A percentile compares a stretch with the other conserved stretches of the same genome.
Evolutionary conservation across 2,797 vertebrate species (phyloP).

Genomic region (Crax fasciolata): DNA sequence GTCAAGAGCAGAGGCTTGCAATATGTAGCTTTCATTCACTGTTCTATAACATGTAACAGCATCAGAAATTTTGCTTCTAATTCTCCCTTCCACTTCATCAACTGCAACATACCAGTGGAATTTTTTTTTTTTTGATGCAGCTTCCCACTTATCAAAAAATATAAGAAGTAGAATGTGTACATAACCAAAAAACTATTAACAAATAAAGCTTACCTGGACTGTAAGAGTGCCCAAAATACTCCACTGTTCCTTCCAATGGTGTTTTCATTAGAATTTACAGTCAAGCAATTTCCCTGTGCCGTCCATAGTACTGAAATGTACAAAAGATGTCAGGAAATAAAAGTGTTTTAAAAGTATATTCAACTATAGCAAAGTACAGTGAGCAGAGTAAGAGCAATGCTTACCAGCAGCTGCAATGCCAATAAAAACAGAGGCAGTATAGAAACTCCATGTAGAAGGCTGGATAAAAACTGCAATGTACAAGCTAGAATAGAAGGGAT

Average conservation of each 20-base stretch:
- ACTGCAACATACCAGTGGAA: neutral
- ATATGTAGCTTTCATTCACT: neutral
- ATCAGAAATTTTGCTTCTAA: neutral
- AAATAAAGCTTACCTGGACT: constrained; percentile 89
- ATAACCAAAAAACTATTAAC: neutral
- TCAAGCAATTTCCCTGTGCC: constrained; percentile 94
- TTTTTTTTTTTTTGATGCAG: neutral
- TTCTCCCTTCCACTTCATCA: neutral
- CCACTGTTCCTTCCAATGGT: constrained; percentile 97
- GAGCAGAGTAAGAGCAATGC: constrained; percentile 6
- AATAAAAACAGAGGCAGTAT: constrained; percentile 94
- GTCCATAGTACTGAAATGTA: constrained; percentile 93
- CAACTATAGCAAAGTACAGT: neutral
- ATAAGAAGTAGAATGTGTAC: neutral
- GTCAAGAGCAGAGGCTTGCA: neutral
- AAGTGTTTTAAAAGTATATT: neutral
- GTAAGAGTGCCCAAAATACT: constrained; percentile 96
- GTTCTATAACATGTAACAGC: neutral
- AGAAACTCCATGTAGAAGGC: constrained; percentile 94
- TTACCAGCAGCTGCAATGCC: constrained; percentile 95
- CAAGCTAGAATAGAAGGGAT: constrained; percentile 85
- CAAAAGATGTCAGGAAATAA: neutral
- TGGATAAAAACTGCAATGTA: constrained; percentile 98
- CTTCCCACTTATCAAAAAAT: neutral
- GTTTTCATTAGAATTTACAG: constrained; percentile 92